Base-by-base conservation (phyloP, 2,888 invertebrate genomes). In the Antheraea yamamai region DNA sequence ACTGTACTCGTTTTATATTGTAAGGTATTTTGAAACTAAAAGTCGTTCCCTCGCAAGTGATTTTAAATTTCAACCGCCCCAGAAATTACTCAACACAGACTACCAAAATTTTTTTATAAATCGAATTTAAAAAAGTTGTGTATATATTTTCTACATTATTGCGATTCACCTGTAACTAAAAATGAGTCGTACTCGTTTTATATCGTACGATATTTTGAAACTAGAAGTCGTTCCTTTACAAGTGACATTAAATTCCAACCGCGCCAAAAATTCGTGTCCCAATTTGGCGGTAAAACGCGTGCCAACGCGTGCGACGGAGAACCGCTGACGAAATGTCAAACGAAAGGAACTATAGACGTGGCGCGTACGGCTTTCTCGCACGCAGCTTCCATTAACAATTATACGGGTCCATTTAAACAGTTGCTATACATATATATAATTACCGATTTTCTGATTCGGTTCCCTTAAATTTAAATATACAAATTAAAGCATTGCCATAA, bases 311-410 rank as follows among this genome's bases (percentile, higher is more conserved):
- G 78, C 78, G 77, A 76, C 78, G 81, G 79, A 78, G 30, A 47
- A 30, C 30, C 16, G 79, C 80, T 81, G 83, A 84, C 84, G 82
- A 89, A 88, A 87, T 89, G 84, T 85, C 86, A 84, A 87, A 84
- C 83, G 85, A 87, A 87, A 84, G 83, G 82, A 80, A 76, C 77
- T 79, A 78, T 77, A 76, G 72, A 78, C 79, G 78, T 76, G 79
- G 81, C 81, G 77, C 79, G 78, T 79, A 77, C 73, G 39, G 64
- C 76, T 76, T 74, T 92, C 92, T 85, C 89, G 87, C 79, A 88
- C 89, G 86, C 88, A 88, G 87, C 87, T 86, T 87, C 88, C 87
- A 90, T 90, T 89, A 83, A 85, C 81, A 87, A 87, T 83, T 78
- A 80, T 23, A 75, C 74, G 82, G 74, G 80, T 82, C 73, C 78